Base-by-base conservation (phyloP, 1,140 invertebrate species). In the Rhynchophorus ferrugineus region DNA sequence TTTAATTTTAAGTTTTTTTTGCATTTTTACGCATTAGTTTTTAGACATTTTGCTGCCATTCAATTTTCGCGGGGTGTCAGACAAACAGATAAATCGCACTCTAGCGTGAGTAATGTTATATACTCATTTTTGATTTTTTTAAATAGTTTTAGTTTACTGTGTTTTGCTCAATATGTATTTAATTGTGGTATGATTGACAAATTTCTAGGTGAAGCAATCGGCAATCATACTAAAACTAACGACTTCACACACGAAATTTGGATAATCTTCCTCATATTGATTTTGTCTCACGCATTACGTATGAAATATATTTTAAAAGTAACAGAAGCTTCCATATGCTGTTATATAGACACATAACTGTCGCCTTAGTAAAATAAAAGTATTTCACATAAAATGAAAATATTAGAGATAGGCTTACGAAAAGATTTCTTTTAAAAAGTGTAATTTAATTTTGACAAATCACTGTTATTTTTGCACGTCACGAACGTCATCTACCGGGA, bases 31-130 rank as follows among this genome's bases (percentile, higher is more conserved):
- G 17, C 17, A 11, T 46, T 48, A 41, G 36, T 49, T 48, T 16
- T n/a, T 46, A 45, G 33, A 36, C 8, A 13, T 22, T 44, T 16
- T 54, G 52, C 52, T 54, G 52, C 52, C 52, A 49, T 54, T 54
- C 44, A 38, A 44, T 44, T 13, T 19, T 7, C 24, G 5, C 5
- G 5, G 24, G 24, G 24, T 29, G 24, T 29, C 11, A 5, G 24
- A 29, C 5, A 29, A 29, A 11, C 11, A 5, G 5, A 29, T 29
- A 29, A 6, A 29, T 11, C 11, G 24, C 24, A 29, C 24, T 29
- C 24, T 11, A 11, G 5, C 24, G 24, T 11, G 24, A 6, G 5
- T 5, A 6, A 29, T 6, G 5, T 11, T 6, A 29, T 29, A 29
- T 29, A 29, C 24, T 29, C 24, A 29, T 6, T 29, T 5, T 29